Evolutionary conservation across 2,797 vertebrate genomes (phyloP), one percentile per base, ranked within the genome.

Genomic region (Oryzias dopingdopingensis): DNA sequence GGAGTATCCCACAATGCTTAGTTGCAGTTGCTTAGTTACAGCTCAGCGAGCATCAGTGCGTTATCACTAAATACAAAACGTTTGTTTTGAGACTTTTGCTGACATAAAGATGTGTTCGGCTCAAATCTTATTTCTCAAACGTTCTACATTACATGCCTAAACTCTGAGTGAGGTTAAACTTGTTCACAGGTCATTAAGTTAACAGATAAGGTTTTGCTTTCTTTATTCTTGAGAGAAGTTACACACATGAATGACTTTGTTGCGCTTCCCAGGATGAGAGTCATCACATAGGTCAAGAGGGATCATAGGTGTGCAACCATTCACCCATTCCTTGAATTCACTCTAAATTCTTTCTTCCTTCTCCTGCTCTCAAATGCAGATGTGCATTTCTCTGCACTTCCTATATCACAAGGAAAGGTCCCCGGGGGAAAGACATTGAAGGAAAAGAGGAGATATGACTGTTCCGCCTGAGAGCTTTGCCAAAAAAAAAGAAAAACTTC

Each of bases 1-100:
- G 64, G 84, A 85, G 84, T 88, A 88, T 91, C 92, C 91, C 90
- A 91, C 79, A 85, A 90, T 90, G 85, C 89, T 80, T 70, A 74
- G 80, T 82, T 86, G 85, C 81, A 80, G 85, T 92, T 87, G 90
- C 90, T 75, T 91, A 87, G 92, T 86, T 91, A 93, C 92, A 76
- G 88, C 83, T 65, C 87, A 63, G 79, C 48, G 65, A 53, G 70
- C 65, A 48, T 67, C 32, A 37, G 32, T 32, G 29, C 29, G 3
- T 32, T 32, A 32, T 32, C 29, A 32, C 29, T 32, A 10, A 32
- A 5, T 37, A 37, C 32, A 37, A 37, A 37, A 37, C 42, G 20
- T 55, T 14, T 47, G 40, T 37, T 20, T 29, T 29, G 56, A 8
- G 41, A 52, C 32, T 58, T 48, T 26, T 17, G 43, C 60, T 23